These are phyloP conservation scores for Melangyna quadrimaculata DNA, from an alignment of 2,888 invertebrate genomes.

Conservation along the genomic window DNA sequence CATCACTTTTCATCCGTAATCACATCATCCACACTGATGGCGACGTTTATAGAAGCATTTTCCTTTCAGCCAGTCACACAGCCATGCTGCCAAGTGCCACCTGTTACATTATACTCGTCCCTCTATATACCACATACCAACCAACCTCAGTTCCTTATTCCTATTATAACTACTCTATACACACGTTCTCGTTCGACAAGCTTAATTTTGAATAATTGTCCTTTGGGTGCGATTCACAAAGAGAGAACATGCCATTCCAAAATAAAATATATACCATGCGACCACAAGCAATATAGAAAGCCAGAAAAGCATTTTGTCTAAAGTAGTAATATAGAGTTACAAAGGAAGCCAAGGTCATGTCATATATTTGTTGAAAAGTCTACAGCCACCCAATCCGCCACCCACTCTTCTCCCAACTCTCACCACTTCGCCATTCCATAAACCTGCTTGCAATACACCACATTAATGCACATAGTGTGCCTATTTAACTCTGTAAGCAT, in stretches of 20 bases:
- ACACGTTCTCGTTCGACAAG: conserved; percentile 1
- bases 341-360: conserved; percentile 42
- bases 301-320: conserved; percentile 8
- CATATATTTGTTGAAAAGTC: conserved; percentile 15
- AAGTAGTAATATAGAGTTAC: conserved; percentile 7
- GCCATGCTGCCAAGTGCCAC: conserved; percentile 37
- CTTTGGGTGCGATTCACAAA: conserved; percentile 41
- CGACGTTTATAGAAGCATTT: conserved; percentile 20
- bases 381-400: neutral
- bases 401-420: too few relatives aligned
- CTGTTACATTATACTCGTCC: conserved; percentile 43
- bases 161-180: neutral
- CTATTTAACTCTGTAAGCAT: conserved; percentile 27
- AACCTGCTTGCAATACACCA: neutral
- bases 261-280: conserved; percentile 9
- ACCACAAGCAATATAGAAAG: neutral
- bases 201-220: conserved; percentile 59
- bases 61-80: conserved; percentile 7
- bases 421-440: neutral
- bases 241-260: conserved; percentile 8
- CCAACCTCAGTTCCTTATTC: neutral
- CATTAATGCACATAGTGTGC: conserved; percentile 21
- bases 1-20: conserved; percentile 29
- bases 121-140: neutral
- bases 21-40: conserved; percentile 32